phyloP scores from a whole-genome alignment of 2,113 vertebrate species.

The Paramisgurnus dabryanus region DNA sequence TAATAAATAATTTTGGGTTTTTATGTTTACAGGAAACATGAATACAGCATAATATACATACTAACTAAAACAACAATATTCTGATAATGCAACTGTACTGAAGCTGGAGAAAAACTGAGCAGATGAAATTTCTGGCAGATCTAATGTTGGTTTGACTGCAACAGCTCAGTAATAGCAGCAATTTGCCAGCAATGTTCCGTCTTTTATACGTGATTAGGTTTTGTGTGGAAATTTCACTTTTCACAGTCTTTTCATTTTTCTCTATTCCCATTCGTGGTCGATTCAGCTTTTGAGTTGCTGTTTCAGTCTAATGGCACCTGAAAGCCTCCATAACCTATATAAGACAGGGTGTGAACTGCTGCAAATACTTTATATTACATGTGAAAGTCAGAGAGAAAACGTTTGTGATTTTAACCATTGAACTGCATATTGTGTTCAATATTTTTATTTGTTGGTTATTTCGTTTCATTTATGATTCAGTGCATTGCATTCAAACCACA shows the following conservation, averaged over 20 bases:
- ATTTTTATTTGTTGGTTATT: not conserved
- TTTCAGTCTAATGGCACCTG: slow-evolving; percentile 17
- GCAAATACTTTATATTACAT: not conserved
- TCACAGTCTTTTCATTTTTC: slow-evolving; percentile 15
- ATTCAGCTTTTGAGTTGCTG: slow-evolving; percentile 22
- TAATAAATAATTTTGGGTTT: not conserved
- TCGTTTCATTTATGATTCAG: not conserved
- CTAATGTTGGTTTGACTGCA: slow-evolving; percentile 46
- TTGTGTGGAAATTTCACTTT: slow-evolving; percentile 51
- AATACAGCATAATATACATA: not conserved
- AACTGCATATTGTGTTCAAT: not conserved
- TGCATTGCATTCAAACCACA: not conserved
- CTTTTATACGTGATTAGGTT: slow-evolving; percentile 57
- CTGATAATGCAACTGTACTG: not conserved
- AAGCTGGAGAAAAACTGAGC: slow-evolving; percentile 26
- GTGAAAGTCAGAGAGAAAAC: not conserved
- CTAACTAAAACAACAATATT: not conserved
- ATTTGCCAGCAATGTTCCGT: slow-evolving; percentile 54
- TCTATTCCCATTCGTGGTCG: not conserved
- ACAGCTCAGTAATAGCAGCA: slow-evolving; percentile 46
- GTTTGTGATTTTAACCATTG: not conserved
- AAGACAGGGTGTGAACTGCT: not conserved
- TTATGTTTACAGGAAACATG: not conserved
- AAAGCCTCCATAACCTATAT: slow-evolving; percentile 26
- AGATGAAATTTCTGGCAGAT: slow-evolving; percentile 39